phyloP scores from a whole-genome alignment of 2,888 invertebrate species.

The Protophormia terraenovae region DNA sequence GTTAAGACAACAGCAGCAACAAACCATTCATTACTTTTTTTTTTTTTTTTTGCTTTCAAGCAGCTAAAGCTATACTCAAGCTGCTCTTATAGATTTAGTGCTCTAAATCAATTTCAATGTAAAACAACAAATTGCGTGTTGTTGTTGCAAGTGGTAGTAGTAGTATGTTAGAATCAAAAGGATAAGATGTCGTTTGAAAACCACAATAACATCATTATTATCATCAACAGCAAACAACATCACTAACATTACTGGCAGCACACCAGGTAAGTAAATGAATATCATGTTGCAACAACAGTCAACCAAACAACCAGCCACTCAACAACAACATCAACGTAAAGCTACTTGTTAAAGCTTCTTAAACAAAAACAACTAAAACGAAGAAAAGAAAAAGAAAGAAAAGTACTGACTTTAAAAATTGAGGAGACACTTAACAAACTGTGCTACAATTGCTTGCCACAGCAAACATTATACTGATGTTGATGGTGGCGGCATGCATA shows the following conservation, averaged over 20 bases:
- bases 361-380: background rate
- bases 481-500: conserved; percentile 65
- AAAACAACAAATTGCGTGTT: conserved; percentile 67
- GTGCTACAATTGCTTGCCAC: conserved; percentile 26
- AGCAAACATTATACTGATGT: conserved; percentile 38
- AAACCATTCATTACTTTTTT: conserved; percentile 62
- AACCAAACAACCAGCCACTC: background rate
- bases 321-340: no score
- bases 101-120: conserved; percentile 66
- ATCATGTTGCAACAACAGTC: conserved; percentile 59
- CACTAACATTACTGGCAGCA: background rate
- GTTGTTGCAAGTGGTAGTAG: background rate
- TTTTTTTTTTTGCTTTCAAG: no score
- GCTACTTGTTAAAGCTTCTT: background rate
- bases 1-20: conserved; percentile 58
- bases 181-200: conserved; percentile 62
- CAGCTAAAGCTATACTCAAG: background rate
- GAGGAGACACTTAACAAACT: conserved; percentile 53
- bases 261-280: conserved; percentile 58
- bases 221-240: no score
- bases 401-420: conserved; percentile 29
- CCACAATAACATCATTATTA: conserved; percentile 49
- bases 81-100: no score
- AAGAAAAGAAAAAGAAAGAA: background rate
- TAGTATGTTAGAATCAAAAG: conserved; percentile 55